Evolutionary conservation across 1,140 invertebrate species (phyloP), one percentile per base, ranked within the genome.

Genomic region (Caenorhabditis briggsae): DNA sequence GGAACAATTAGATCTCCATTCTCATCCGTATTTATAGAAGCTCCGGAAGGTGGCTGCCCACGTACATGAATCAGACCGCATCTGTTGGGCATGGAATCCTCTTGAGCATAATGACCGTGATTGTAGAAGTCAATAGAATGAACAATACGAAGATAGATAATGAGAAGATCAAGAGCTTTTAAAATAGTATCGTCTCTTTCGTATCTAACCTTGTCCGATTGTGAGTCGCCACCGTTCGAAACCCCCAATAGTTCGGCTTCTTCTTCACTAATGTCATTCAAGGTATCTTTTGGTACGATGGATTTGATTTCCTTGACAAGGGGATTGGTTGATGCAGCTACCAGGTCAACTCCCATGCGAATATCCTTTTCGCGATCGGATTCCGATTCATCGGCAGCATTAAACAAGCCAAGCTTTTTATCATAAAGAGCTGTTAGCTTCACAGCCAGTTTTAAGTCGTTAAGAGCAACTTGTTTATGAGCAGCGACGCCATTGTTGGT

Each of bases 101-200:
- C 98, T 92, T 98, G 98, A 0, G 97, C 96, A 94, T 99, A 99
- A 91, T 99, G 97, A 90, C 96, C 97, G 90, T 97, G 96, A 93
- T 97, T 98, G 92, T 99, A 99, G 92, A 97, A 99, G 93, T 99
- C 98, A 64, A 99, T 96, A 0, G 97, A 99, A 93, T 99, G 97
- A 0, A 99, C 98, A 64, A 99, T 95, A 53, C 98, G 95, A 87
- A 99, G 93, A 92, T 99, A 99, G 12, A 99, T 93, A 50, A 99
- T 94, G 58, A 99, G 94, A 53, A 95, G 93, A 92, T 96, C 96
- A 65, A 96, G 92, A 25, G 86, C 70, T 25, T 86, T 86, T 5
- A 86, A 43, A 55, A 86, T 82, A 25, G 9, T 53, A 9, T 86
- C 85, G n/a, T 86, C 85, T n/a, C 78, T 46, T 33, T 86, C 55